Percentiles rank a stretch among this genome's conserved stretches.
These are phyloP conservation scores for Lithobates pipiens DNA, from an alignment of 2,797 vertebrate genomes.

Conservation along the genomic window DNA sequence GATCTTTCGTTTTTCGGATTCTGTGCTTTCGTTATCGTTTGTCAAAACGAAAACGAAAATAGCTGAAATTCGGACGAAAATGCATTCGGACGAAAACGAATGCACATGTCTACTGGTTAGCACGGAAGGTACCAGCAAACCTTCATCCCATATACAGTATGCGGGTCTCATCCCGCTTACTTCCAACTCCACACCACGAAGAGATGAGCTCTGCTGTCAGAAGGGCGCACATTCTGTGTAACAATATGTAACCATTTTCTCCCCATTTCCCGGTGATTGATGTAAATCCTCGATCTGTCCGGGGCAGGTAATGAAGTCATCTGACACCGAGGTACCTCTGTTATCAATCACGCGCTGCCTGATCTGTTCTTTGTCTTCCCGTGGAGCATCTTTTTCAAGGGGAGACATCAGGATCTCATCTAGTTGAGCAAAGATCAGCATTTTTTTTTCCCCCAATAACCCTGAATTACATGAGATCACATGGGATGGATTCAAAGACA, in stretches of 20 bases:
- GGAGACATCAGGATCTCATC: constrained; percentile 60
- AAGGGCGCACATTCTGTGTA: constrained; percentile 31
- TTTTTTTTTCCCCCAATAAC: constrained; percentile 51
- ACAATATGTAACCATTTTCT: constrained; percentile 43
- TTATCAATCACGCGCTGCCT: constrained; percentile 52
- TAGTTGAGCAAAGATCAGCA: constrained; percentile 58
- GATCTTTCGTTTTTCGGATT: too few species aligned
- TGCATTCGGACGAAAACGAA: too few species aligned
- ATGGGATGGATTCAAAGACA: constrained; percentile 39
- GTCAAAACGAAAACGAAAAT: too few species aligned
- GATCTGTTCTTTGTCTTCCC: constrained; percentile 52
- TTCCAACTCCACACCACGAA: constrained; percentile 10
- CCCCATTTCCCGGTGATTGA: constrained; percentile 42
- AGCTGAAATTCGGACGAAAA: too few species aligned
- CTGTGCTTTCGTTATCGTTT: too few species aligned
- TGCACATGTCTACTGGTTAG: too few species aligned
- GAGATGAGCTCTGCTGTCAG: constrained; percentile 34
- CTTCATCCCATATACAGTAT: not conserved
- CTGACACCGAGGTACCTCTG: constrained; percentile 51
- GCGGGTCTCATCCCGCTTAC: not conserved
- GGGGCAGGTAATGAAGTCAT: constrained; percentile 56
- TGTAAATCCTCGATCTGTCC: constrained; percentile 42
- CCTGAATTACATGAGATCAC: constrained; percentile 52
- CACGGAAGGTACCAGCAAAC: not conserved
- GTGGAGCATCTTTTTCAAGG: constrained; percentile 57